Base-by-base conservation (phyloP, 2,888 invertebrate species). In the Tenthredo mesomela region DNA sequence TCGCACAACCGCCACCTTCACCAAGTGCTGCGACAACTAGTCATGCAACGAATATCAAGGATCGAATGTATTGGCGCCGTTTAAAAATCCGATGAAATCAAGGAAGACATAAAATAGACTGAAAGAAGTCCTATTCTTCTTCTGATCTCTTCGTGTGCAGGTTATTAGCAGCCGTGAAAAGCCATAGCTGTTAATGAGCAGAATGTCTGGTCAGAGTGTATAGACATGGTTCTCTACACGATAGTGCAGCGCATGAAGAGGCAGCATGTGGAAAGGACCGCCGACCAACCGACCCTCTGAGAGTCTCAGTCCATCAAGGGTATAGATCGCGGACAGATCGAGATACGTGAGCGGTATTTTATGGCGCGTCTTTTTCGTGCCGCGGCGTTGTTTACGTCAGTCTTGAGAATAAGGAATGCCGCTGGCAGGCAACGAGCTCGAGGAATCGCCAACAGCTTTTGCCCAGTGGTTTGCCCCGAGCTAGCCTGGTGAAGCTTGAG, bases 181-280 rank as follows among this genome's bases (percentile, higher is more conserved):
- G 33, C 43, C 67, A 61, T 10, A 67, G 82, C 70, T 82, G 82
- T 82, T 82, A 82, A 82, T 82, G 82, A 82, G 82, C 67, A 50
- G 70, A 67, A 58, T 80, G 61, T 40, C 58, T 21, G 40, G 33
- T 21, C n/a, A 29, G 10, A 29, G 58, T 65, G 78, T 58, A 54
- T 58, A 54, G 54, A 78, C 58, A 78, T n/a, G 78, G 25, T 61
- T 80, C 33, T 37, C 21, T 29, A 70, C 82, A 82, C 12, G 47
- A 80, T 50, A 33, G 58, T 6, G 50, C 29, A n/a, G 58, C 37
- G 15, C n/a, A n/a, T n/a, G 43, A 25, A 4, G 10, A 29, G 58
- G 4, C 0, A 4, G 12, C 25, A n/a, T 7, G 29, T 67, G 47
- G 67, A 67, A 29, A 67, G 47, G 82, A 67, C 65, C 67, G 70